Base-by-base conservation (phyloP, 2,888 invertebrate species). In the Coleophora deauratella region DNA sequence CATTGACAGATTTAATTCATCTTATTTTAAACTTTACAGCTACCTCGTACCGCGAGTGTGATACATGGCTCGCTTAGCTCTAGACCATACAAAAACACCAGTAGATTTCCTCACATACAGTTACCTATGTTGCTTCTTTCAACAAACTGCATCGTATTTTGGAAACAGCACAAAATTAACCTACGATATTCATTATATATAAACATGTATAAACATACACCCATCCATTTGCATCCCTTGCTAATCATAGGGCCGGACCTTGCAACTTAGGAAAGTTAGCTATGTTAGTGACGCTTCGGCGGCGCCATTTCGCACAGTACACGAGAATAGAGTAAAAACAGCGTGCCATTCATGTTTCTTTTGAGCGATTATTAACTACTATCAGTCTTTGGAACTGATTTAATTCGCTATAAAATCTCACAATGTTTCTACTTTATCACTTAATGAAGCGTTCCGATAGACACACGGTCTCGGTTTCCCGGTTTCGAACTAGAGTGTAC, bases 171-270 rank as follows among this genome's bases (percentile, higher is more conserved):
- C 80, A 71, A 80, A 79, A 4, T 79, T 82, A 84, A 78, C 78
- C 80, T 84, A 84, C 66, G 60, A 79, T 81, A 80, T 70, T 78
- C 78, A 77, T 77, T 79, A 80, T 79, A 80, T 81, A 82, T 75
- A 80, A 73, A 76, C 32, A 43, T 75, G 73, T 78, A 79, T 79
- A 78, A 75, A 80, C 77, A 74, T 75, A 76, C 81, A 76, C 70
- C 72, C 77, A 70, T 74, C 67, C 78, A 72, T 70, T 69, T 64
- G 54, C 58, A 59, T 60, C 63, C 61, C 59, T 65, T 67, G 21
- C 64, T 66, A 71, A 60, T 63, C 62, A 60, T 62, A 63, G 64
- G 43, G 64, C 59, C 62, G 67, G 72, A 75, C 72, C 65, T 71
- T 68, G 80, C 77, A 78, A 79, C 75, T 72, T 68, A 80, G 63